Conservation (phyloP, 2,888 invertebrate species). For the Incurvaria masculella region DNA sequence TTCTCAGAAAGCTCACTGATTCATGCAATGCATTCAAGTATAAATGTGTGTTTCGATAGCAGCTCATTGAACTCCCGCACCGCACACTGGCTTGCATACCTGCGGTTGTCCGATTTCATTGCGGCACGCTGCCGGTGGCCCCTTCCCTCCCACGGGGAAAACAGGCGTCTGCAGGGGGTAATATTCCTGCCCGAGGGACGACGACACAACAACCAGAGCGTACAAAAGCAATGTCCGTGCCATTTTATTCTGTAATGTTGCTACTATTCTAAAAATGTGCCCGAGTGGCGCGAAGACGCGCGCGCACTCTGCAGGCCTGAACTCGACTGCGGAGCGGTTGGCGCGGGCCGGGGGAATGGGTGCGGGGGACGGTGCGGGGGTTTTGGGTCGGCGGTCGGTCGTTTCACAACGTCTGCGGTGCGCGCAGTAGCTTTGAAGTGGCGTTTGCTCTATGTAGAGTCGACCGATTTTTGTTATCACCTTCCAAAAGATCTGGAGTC, state of each 20-base stretch:
- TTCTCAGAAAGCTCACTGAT: too few relatives aligned
- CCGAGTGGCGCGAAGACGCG: too few relatives aligned
- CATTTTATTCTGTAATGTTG: not conserved
- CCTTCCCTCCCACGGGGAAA: constrained; percentile 3
- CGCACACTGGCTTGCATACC: constrained; percentile 4
- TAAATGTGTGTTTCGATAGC: too few relatives aligned
- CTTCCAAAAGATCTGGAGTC: too few relatives aligned
- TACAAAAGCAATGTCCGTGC: not conserved
- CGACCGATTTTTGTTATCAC: too few relatives aligned
- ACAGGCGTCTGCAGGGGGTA: constrained; percentile 3
- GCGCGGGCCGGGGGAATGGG: not conserved
- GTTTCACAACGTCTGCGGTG: too few relatives aligned
- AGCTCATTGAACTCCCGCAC: not conserved
- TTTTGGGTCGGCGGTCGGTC: too few relatives aligned
- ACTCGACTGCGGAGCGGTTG: not conserved
- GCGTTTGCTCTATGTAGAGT: too few relatives aligned
- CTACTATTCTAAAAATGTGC: too few relatives aligned
- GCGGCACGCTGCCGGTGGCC: constrained; percentile 8
- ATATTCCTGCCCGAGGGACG: constrained; percentile 7
- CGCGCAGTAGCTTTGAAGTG: too few relatives aligned
- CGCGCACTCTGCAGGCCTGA: not conserved
- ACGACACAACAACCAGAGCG: not conserved
- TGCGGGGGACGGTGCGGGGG: too few relatives aligned
- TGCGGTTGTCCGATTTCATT: constrained; percentile 10
- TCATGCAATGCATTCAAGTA: too few relatives aligned